These are phyloP conservation scores for Selenia dentaria DNA, from an alignment of 2,888 invertebrate genomes.

Conservation along the genomic window DNA sequence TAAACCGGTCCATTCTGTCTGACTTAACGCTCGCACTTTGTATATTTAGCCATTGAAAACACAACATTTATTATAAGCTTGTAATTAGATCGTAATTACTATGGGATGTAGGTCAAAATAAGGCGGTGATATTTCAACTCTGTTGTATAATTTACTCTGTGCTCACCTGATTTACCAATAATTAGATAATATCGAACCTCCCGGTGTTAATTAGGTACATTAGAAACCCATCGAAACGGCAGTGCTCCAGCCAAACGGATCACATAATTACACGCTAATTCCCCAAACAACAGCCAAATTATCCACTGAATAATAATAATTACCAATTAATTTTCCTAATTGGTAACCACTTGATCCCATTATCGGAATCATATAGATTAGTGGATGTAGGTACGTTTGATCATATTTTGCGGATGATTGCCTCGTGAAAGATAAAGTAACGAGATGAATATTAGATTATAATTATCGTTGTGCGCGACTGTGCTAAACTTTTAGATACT, in stretches of 20 bases:
- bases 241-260: neutral
- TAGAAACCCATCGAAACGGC: neutral
- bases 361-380: constrained; percentile 29
- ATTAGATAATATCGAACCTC: no score
- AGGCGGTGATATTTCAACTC: no score
- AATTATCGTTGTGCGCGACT: no score
- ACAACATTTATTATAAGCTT: no score
- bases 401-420: constrained; percentile 16
- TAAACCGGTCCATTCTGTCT: no score
- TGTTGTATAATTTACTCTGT: no score
- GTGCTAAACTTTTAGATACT: no score
- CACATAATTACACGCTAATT: constrained; percentile 3
- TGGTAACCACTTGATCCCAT: constrained; percentile 55
- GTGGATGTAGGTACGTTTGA: constrained; percentile 8
- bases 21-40: no score
- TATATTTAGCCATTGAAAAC: no score
- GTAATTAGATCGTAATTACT: no score
- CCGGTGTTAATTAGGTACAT: constrained; percentile 4
- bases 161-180: no score
- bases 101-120: no score
- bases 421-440: neutral
- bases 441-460: neutral
- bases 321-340: constrained; percentile 47
- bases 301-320: constrained; percentile 16
- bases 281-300: constrained; percentile 22